These are phyloP conservation scores for Notechis scutatus DNA, from an alignment of 2,113 vertebrate species.

Conservation along the genomic window DNA sequence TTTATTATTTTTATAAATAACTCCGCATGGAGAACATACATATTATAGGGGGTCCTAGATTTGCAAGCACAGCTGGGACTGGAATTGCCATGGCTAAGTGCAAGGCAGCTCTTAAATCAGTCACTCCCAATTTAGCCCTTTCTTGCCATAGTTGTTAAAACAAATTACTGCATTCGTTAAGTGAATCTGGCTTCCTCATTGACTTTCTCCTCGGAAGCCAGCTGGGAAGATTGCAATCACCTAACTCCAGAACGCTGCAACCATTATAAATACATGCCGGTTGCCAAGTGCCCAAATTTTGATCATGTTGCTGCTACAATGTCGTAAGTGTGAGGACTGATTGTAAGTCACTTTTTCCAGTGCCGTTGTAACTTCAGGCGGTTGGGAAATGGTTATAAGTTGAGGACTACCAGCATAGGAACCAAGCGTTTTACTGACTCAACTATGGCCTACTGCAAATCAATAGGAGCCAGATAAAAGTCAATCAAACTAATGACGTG, in stretches of 20 bases:
- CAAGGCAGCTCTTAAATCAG: too few relatives aligned
- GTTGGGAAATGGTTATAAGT: background rate
- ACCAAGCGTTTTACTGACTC: background rate
- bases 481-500: background rate
- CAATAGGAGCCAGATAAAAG: background rate
- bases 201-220: too few relatives aligned
- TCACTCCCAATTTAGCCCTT: too few relatives aligned
- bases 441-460: background rate
- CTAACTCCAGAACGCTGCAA: background rate
- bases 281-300: background rate
- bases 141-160: too few relatives aligned
- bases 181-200: background rate
- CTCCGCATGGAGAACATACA: background rate
- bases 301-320: too few relatives aligned
- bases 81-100: too few relatives aligned
- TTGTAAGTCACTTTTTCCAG: background rate
- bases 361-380: too few relatives aligned
- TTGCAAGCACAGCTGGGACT: too few relatives aligned
- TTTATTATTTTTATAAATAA: background rate
- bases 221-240: background rate
- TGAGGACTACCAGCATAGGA: background rate
- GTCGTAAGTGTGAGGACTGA: background rate
- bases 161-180: too few relatives aligned
- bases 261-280: background rate
- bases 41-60: too few relatives aligned